Base-by-base conservation (phyloP, 2,888 invertebrate species). In the Cryptocheilus praepositus region DNA sequence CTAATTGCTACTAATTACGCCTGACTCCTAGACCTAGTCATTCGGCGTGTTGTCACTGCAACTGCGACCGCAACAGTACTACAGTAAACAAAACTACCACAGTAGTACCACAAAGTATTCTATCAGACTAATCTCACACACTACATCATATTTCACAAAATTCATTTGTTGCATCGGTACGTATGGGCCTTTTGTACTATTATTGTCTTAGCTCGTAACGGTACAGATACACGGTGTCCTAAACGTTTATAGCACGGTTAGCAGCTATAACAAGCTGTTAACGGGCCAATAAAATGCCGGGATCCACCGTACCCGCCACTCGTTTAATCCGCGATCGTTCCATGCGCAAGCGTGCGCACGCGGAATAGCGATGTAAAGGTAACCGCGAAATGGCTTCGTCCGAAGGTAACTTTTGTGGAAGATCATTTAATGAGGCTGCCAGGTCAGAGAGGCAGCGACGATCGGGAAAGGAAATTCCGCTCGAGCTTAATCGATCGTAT, bases 401-500 rank as follows among this genome's bases (percentile, higher is more conserved):
- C 11, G 52, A 61, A 49, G 57, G 21, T 28, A 15, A 63, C 36
- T 68, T 68, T 68, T 68, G 19, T 45, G 51, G 19, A 53, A 60
- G 67, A 66, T 16, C 13, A 28, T 56, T 68, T 68, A 68, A 68
- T 52, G 68, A 68, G 61, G 45, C 25, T 43, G 62, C 61, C 2
- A 54, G 28, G 51, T 46, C 59, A 49, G 49, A 15, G 54, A 19
- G n/a, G 21, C 46, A 28, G 25, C 56, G 49, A 44, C 49, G 71
- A 63, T 54, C 49, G 67, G 60, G 22, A 63, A 62, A 60, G 61
- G 62, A 67, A 62, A 64, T 66, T 66, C 52, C 64, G 66, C 19
- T 51, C 22, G 11, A 11, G 67, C 52, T 70, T 67, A 55, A 70
- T 68, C 69, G 74, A 70, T 67, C 75, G 71, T 79, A 76, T 74